Base-by-base conservation (phyloP, 2,888 invertebrate species). In the Acleris sparsana region DNA sequence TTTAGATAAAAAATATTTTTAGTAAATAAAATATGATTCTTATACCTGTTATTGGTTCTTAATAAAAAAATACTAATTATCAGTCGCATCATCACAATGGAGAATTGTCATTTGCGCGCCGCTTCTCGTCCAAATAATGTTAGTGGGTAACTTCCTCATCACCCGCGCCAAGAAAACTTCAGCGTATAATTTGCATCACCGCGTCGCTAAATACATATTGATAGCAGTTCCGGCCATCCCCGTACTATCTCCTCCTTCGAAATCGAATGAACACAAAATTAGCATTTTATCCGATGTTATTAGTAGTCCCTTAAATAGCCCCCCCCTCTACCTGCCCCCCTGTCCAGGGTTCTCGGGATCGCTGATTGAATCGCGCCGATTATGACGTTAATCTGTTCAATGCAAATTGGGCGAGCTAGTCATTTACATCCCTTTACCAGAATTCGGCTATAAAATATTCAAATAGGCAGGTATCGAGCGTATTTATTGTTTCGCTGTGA, bases 341-440 rank as follows among this genome's bases (percentile, higher is more conserved):
- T 73, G 80, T 78, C 85, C 84, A 86, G 84, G 85, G 82, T 82
- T 82, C 83, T 77, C 80, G 79, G 83, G 83, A 87, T 88, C 85
- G 84, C 87, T 90, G 92, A 92, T 92, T 90, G 91, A 91, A 90
- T 91, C 89, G 85, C 83, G 80, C 83, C 87, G 92, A 91, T 91
- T 92, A 92, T 92, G 91, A 91, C 91, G 88, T 88, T 92, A 92
- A 92, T 92, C 92, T 89, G 89, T 88, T 89, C 89, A 86, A 91
- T 91, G 92, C 88, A 92, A 92, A 92, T 92, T 92, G 90, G 85
- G 89, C 85, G 85, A 88, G 85, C 80, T 86, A 87, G 88, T 87
- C 88, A 89, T 92, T 91, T 89, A 89, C 89, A 91, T 89, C 87
- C 86, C 88, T 89, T 89, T 88, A 89, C 87, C 89, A 84, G 86